These are phyloP conservation scores for Tetragonula clypearis DNA, from an alignment of 1,140 invertebrate genomes.

Conservation along the genomic window DNA sequence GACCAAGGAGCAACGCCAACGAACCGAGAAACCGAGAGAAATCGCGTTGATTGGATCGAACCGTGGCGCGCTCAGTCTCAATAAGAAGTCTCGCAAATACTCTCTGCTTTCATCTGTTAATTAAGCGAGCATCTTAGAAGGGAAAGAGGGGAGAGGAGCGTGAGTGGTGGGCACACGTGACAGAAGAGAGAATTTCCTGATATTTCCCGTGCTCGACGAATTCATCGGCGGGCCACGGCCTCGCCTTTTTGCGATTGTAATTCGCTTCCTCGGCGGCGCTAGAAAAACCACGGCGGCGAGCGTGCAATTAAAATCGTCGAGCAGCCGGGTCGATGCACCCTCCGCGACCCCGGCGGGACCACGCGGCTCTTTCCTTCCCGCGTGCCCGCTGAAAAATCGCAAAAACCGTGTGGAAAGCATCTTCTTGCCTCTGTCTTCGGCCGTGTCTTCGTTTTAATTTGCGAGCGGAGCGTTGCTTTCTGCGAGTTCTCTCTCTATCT, in stretches of 20 bases:
- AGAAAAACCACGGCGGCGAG: constrained; percentile 65
- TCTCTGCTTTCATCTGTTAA: constrained; percentile 18
- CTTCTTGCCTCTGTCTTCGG: background rate
- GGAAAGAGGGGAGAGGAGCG: background rate
- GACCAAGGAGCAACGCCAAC: background rate
- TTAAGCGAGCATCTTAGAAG: background rate
- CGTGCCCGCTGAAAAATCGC: constrained; percentile 46
- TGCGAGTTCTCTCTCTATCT: background rate
- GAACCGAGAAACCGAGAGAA: constrained; percentile 7
- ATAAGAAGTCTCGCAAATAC: constrained; percentile 3
- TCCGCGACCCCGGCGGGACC: constrained; percentile 37
- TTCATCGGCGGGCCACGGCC: constrained; percentile 40
- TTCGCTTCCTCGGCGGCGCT: constrained; percentile 65
- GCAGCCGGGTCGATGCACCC: constrained; percentile 63
- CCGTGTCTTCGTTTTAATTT: background rate
- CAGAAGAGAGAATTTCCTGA: constrained; percentile 20
- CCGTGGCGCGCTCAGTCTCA: background rate
- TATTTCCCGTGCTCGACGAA: constrained; percentile 54
- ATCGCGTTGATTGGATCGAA: constrained; percentile 25
- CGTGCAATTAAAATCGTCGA: constrained; percentile 72
- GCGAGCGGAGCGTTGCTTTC: background rate
- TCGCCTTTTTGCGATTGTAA: constrained; percentile 62
- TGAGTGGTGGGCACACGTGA: background rate
- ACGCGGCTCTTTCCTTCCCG: background rate
- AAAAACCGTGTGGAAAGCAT: constrained; percentile 46